Conservation (phyloP, 2,888 invertebrate species). For the Eutolmus rufibarbis region DNA sequence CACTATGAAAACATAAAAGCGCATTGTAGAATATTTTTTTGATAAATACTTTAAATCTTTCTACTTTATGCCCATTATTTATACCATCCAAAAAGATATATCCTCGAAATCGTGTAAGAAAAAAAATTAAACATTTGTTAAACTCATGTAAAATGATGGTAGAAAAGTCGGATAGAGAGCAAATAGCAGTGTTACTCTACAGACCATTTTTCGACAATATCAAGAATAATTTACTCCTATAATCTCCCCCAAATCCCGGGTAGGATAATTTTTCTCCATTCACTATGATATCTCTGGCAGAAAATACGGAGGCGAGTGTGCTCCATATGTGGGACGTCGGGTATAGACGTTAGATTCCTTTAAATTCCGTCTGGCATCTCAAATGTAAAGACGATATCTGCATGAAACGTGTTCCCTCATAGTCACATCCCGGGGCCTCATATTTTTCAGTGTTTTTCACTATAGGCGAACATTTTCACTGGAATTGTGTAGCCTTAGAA, state of each 20-base stretch:
- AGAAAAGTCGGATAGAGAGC: not conserved
- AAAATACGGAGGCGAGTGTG: not conserved
- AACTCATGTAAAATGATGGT: not conserved
- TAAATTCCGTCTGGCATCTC: constrained; percentile 21
- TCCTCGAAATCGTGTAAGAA: not conserved
- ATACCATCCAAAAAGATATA: not conserved
- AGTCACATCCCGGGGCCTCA: constrained; percentile 3
- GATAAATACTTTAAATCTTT: no score
- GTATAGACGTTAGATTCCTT: constrained; percentile 9
- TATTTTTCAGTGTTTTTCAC: constrained; percentile 4
- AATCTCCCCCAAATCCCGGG: not conserved
- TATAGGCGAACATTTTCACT: not conserved
- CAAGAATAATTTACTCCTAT: constrained; percentile 10
- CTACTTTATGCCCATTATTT: not conserved
- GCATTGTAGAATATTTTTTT: no score
- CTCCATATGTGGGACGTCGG: not conserved
- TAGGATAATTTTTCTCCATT: not conserved
- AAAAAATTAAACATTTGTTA: not conserved
- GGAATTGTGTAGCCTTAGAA: constrained; percentile 11
- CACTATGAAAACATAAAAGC: no score
- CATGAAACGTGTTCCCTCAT: constrained; percentile 22
- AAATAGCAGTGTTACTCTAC: not conserved
- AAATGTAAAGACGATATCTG: constrained; percentile 33
- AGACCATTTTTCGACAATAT: not conserved
- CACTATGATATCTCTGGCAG: not conserved